Conservation (phyloP, 2,888 invertebrate species). For the Leptarthrus brevirostris region DNA sequence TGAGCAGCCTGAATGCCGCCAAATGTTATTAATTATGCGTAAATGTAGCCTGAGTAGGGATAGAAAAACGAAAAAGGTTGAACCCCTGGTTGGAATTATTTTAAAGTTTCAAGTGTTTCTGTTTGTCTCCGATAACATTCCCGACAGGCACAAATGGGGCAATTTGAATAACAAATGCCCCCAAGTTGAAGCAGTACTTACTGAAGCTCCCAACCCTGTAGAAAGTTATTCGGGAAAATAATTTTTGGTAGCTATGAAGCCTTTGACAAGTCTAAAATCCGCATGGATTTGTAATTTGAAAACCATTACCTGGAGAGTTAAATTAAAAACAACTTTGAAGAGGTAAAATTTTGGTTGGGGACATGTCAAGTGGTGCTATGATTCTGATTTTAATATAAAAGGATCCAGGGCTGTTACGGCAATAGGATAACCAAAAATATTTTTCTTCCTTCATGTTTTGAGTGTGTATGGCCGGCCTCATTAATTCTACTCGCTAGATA, state of each 20-base stretch:
- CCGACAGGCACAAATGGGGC: constrained; percentile 14
- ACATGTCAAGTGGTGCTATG: not conserved
- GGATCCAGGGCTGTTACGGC: too few species aligned
- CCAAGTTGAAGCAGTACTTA: not conserved
- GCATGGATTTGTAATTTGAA: constrained; percentile 20
- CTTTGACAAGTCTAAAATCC: constrained; percentile 3
- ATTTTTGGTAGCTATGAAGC: not conserved
- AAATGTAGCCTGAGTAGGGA: not conserved
- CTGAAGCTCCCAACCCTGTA: not conserved
- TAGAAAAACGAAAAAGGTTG: not conserved
- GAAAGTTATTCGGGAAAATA: too few species aligned
- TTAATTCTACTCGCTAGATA: too few species aligned
- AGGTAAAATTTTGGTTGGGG: not conserved
- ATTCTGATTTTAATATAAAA: not conserved
- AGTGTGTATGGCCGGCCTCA: too few species aligned
- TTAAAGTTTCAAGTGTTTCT: not conserved
- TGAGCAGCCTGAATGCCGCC: not conserved
- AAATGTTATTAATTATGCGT: constrained; percentile 2
- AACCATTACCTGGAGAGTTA: constrained; percentile 14
- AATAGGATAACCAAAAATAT: too few species aligned
- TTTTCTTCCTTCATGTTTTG: too few species aligned
- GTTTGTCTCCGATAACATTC: constrained; percentile 9
- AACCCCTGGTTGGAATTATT: constrained; percentile 3
- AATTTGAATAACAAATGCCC: constrained; percentile 12
- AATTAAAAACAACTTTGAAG: constrained; percentile 1